Percentiles rank a stretch among this genome's conserved stretches.
Conservation (phyloP, 1,140 invertebrate species). For the Chlorops oryzae region DNA sequence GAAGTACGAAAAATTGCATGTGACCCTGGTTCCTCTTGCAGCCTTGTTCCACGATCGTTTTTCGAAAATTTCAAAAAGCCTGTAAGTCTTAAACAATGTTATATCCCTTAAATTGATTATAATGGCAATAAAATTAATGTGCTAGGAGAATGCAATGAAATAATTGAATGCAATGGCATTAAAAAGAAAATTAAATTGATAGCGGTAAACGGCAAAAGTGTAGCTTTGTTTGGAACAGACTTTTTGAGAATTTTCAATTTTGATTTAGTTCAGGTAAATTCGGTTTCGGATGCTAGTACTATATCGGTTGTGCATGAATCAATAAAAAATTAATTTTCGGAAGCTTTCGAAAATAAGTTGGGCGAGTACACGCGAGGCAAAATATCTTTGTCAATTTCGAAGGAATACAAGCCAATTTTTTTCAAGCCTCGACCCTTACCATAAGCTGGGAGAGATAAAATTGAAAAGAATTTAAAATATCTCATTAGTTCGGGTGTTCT, state of each 20-base stretch:
- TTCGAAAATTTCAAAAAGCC: background rate
- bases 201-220: too few relatives aligned
- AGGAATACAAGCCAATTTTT: background rate
- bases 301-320: background rate
- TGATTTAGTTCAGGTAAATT: too few relatives aligned
- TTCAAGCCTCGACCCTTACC: background rate
- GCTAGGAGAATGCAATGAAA: background rate
- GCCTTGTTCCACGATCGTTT: background rate
- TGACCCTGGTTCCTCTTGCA: background rate
- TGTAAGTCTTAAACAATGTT: background rate
- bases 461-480: background rate
- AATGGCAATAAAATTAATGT: background rate
- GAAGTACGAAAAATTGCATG: background rate
- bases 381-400: background rate
- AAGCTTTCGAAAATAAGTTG: background rate
- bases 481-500: background rate
- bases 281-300: too few relatives aligned
- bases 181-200: background rate
- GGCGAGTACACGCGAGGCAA: background rate
- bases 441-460: background rate
- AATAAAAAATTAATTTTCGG: constrained; percentile 1
- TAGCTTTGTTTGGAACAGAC: too few relatives aligned
- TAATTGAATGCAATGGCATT: background rate
- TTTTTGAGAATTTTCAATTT: too few relatives aligned
- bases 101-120: background rate